Percentiles rank a stretch among this genome's conserved stretches.
phyloP scores from a whole-genome alignment of 2,888 invertebrate genomes.

The Muscina levida region DNA sequence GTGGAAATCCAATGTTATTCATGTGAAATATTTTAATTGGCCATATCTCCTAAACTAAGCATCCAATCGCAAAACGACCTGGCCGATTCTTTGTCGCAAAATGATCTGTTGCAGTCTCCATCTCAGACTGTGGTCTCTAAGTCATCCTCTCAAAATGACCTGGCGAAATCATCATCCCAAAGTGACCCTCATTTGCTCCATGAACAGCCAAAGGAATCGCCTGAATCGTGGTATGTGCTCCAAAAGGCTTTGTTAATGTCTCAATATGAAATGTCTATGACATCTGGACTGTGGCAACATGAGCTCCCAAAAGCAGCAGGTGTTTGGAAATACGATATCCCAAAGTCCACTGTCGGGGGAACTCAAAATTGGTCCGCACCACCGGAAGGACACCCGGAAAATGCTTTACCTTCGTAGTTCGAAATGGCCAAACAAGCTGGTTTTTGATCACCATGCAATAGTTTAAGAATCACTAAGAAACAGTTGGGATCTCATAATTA shows the following conservation, averaged over 20 bases:
- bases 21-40: no score
- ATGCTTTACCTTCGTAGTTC: no score
- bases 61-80: conserved; percentile 14
- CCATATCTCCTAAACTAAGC: no score
- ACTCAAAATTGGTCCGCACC: no score
- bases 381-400: no score
- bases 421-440: no score
- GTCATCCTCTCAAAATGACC: conserved; percentile 21
- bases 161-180: conserved; percentile 6
- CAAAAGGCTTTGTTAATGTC: conserved; percentile 7
- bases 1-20: no score
- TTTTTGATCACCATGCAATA: no score
- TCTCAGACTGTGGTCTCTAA: conserved; percentile 20
- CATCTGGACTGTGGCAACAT: conserved; percentile 17
- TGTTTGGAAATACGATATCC: conserved; percentile 6
- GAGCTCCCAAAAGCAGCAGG: conserved; percentile 12
- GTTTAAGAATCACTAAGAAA: no score
- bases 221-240: background rate
- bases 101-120: conserved; percentile 14
- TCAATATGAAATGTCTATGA: conserved; percentile 19
- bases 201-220: background rate
- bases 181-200: background rate
- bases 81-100: conserved; percentile 16
- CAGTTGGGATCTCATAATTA: no score
- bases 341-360: no score